Evolutionary conservation across 2,888 invertebrate species (phyloP).

Genomic region (Timema cristinae): DNA sequence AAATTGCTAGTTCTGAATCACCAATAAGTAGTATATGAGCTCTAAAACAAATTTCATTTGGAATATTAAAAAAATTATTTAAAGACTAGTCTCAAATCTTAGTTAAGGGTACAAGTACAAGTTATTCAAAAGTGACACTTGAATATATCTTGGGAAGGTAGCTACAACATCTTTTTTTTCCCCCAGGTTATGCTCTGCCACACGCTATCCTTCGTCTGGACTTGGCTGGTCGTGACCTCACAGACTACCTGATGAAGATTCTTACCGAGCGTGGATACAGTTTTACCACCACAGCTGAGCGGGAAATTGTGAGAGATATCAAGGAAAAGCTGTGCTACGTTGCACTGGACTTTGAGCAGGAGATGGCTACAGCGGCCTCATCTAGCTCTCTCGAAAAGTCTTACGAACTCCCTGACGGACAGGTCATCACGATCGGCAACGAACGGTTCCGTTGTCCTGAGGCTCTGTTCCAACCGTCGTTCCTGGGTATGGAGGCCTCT

Average conservation of each 20-base stretch:
- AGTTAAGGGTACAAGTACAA: neutral
- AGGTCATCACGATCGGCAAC: slow-evolving; percentile 86
- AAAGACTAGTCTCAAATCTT: too few relatives aligned
- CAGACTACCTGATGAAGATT: slow-evolving; percentile 93
- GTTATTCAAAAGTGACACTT: neutral
- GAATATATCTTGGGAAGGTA: neutral
- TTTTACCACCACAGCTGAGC: slow-evolving; percentile 87
- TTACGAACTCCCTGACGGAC: slow-evolving; percentile 89
- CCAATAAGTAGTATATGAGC: too few relatives aligned
- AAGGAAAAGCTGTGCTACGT: slow-evolving; percentile 92
- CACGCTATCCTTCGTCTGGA: slow-evolving; percentile 92
- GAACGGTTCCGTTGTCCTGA: slow-evolving; percentile 95
- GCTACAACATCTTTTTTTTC: slow-evolving; percentile 10
- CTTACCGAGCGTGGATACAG: slow-evolving; percentile 87
- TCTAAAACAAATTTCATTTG: too few relatives aligned
- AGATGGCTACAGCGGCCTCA: slow-evolving; percentile 90
- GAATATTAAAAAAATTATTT: too few relatives aligned
- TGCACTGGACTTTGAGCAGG: slow-evolving; percentile 87
- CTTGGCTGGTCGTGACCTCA: slow-evolving; percentile 87
- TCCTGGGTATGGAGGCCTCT: slow-evolving; percentile 82
- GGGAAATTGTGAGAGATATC: slow-evolving; percentile 92
- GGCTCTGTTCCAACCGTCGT: slow-evolving; percentile 90
- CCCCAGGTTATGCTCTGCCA: slow-evolving; percentile 77
- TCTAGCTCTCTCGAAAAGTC: slow-evolving; percentile 91
- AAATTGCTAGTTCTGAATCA: too few relatives aligned